Conservation (phyloP, 1,140 invertebrate genomes). For the Ruditapes philippinarum region DNA sequence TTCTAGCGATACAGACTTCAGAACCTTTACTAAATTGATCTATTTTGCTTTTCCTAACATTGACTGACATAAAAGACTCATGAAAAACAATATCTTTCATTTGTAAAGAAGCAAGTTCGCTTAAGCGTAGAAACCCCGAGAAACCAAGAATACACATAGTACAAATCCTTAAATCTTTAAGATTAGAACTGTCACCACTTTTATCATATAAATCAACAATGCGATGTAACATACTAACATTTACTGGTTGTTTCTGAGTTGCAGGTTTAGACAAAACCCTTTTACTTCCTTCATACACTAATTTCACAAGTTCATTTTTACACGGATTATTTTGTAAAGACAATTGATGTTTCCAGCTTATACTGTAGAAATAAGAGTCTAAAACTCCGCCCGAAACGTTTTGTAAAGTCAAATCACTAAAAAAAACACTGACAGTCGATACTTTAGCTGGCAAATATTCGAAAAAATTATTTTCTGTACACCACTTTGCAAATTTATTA, state of each 20-base stretch:
- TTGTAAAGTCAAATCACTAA: background rate
- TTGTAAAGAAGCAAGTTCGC: background rate
- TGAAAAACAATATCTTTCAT: background rate
- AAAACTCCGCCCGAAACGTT: background rate
- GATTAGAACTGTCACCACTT: background rate
- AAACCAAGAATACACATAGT: slow-evolving; percentile 13
- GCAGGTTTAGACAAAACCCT: background rate
- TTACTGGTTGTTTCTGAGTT: background rate
- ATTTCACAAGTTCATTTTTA: background rate
- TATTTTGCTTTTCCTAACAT: background rate
- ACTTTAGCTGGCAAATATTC: background rate
- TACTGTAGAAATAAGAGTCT: background rate
- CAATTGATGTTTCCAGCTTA: background rate
- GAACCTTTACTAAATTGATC: background rate
- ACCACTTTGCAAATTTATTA: background rate
- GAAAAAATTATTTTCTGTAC: background rate
- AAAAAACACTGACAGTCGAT: background rate
- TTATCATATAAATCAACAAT: background rate
- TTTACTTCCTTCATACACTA: background rate
- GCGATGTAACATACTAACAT: background rate
- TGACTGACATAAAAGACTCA: background rate
- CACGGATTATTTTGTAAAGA: background rate
- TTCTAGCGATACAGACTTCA: background rate
- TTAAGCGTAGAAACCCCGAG: background rate
- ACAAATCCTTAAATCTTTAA: background rate